These are phyloP conservation scores for Drosophila ustulata DNA, from an alignment of 2,888 invertebrate species.

Conservation along the genomic window DNA sequence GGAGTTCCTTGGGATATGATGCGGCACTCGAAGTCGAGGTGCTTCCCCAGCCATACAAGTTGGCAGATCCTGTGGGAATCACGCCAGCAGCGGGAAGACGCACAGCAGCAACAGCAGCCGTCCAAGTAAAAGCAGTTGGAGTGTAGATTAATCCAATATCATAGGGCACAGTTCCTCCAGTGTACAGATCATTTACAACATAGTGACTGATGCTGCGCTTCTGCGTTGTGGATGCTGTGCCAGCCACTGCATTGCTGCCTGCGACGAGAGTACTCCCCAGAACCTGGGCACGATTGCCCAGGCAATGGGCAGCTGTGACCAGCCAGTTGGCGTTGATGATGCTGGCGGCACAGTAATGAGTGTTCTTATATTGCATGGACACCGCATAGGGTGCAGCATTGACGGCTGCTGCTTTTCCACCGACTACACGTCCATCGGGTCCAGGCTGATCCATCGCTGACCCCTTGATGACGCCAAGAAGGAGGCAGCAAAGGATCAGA, in stretches of 20 bases:
- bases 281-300: slow-evolving; percentile 68
- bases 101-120: slow-evolving; percentile 74
- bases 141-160: slow-evolving; percentile 83
- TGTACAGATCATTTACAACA: slow-evolving; percentile 77
- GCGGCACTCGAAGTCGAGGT: slow-evolving; percentile 74
- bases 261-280: slow-evolving; percentile 76
- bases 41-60: slow-evolving; percentile 83
- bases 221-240: slow-evolving; percentile 74
- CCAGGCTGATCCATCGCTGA: slow-evolving; percentile 41
- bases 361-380: slow-evolving; percentile 76
- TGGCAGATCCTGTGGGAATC: slow-evolving; percentile 71
- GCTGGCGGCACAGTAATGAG: slow-evolving; percentile 82
- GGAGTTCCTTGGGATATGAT: slow-evolving; percentile 70
- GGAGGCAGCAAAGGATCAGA: slow-evolving; percentile 27
- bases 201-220: slow-evolving; percentile 70
- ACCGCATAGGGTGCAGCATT: slow-evolving; percentile 81
- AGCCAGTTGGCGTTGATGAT: slow-evolving; percentile 82
- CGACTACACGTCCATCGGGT: slow-evolving; percentile 76
- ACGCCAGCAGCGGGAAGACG: slow-evolving; percentile 63
- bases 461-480: slow-evolving; percentile 39
- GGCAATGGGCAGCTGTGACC: slow-evolving; percentile 83
- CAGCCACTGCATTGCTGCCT: slow-evolving; percentile 78
- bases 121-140: slow-evolving; percentile 75
- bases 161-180: slow-evolving; percentile 81
- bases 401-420: slow-evolving; percentile 71